Evolutionary conservation across 1,140 invertebrate genomes (phyloP).

Genomic region (Listronotus bonariensis): DNA sequence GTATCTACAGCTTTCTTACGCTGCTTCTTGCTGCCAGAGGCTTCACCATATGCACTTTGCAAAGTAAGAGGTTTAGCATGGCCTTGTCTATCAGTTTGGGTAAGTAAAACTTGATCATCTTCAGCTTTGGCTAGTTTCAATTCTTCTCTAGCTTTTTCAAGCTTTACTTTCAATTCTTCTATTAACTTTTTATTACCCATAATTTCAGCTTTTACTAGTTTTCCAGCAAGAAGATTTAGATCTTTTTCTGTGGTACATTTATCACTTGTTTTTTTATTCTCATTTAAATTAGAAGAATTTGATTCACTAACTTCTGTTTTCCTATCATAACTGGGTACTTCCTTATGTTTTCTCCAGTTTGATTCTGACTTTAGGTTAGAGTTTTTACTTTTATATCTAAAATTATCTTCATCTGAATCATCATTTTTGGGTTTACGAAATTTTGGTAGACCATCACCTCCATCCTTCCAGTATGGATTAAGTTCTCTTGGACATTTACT

Average conservation of each 20-base stretch:
- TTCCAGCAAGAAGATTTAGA: conserved; percentile 86
- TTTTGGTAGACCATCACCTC: conserved; percentile 78
- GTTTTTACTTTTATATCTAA: conserved; percentile 19
- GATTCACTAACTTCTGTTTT: conserved; percentile 23
- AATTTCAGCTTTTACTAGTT: conserved; percentile 89
- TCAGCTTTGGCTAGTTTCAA: conserved; percentile 55
- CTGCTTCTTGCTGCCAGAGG: conserved; percentile 52
- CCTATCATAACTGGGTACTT: not conserved
- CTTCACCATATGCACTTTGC: conserved; percentile 50
- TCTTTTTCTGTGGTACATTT: conserved; percentile 67
- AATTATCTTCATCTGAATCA: conserved; percentile 30
- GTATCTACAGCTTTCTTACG: conserved; percentile 71
- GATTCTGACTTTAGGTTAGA: conserved; percentile 18
- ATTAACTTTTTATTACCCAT: conserved; percentile 77
- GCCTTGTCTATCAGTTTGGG: conserved; percentile 71
- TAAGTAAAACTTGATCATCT: conserved; percentile 70
- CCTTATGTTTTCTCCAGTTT: conserved; percentile 17
- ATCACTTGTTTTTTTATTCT: not conserved
- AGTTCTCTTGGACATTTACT: conserved; percentile 76
- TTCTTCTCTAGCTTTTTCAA: conserved; percentile 69
- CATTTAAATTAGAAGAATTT: conserved; percentile 24
- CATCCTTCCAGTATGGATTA: conserved; percentile 93
- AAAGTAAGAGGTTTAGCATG: conserved; percentile 61
- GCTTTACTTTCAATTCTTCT: conserved; percentile 71
- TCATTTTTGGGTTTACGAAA: conserved; percentile 60